Evolutionary conservation across 2,113 vertebrate genomes (phyloP).

Genomic region (Mugil cephalus): DNA sequence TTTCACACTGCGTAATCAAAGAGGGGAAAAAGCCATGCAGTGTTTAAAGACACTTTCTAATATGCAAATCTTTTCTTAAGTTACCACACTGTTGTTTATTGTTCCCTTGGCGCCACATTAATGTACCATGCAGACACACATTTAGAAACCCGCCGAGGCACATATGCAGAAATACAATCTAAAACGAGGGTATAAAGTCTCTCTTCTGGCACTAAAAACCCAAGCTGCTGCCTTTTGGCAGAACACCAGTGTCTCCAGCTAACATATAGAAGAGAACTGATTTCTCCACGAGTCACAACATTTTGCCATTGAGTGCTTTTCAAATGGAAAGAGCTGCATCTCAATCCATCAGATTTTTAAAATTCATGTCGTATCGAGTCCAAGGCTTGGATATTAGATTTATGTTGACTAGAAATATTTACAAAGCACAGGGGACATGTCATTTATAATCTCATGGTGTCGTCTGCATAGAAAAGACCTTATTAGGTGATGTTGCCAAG

Average conservation of each 20-base stretch:
- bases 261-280: slow-evolving; percentile 5
- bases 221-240: slow-evolving; percentile 15
- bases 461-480: not conserved
- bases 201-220: not conserved
- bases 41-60: slow-evolving; percentile 4
- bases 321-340: slow-evolving; percentile 1
- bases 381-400: slow-evolving; percentile 29
- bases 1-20: slow-evolving; percentile 21
- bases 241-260: not conserved
- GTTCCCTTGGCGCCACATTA: not conserved
- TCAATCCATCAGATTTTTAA: not conserved
- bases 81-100: not conserved
- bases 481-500: not conserved
- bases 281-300: slow-evolving; percentile 12
- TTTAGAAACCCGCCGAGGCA: not conserved
- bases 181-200: not conserved
- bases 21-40: not conserved
- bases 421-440: not conserved
- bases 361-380: slow-evolving; percentile 24
- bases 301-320: slow-evolving; percentile 14
- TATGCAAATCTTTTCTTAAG: slow-evolving; percentile 19
- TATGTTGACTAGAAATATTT: slow-evolving; percentile 14
- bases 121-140: not conserved
- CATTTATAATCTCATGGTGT: not conserved
- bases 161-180: not conserved